Evolutionary conservation across 2,888 invertebrate species (phyloP).

Genomic region (Drosophila mercatorum): DNA sequence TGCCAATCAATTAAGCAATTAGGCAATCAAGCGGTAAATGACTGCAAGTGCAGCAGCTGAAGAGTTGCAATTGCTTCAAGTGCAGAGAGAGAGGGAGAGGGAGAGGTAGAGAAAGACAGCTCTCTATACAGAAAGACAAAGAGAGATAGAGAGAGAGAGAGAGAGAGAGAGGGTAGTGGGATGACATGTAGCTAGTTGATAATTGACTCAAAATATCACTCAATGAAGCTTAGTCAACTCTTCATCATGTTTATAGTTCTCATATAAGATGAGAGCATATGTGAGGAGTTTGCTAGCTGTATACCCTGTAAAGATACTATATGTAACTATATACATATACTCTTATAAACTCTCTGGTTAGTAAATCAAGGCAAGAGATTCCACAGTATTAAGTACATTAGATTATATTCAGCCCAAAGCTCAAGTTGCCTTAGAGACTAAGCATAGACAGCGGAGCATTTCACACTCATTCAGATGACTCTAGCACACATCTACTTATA

Average conservation of each 20-base stretch:
- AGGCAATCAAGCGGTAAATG: conserved; percentile 29
- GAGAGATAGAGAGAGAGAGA: neutral
- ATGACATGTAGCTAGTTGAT: no score
- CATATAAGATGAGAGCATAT: neutral
- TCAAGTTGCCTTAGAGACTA: neutral
- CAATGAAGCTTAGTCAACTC: neutral
- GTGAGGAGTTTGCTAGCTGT: no score
- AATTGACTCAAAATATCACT: neutral
- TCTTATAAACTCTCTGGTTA: no score
- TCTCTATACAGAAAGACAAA: no score
- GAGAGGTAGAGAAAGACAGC: neutral
- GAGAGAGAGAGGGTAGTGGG: no score
- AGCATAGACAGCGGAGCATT: no score
- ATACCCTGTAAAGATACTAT: neutral
- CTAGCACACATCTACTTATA: neutral
- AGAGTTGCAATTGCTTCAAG: neutral
- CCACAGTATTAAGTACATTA: no score
- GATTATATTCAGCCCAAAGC: neutral
- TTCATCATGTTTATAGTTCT: neutral
- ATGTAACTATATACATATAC: neutral
- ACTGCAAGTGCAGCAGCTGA: conserved; percentile 16
- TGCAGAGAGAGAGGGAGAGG: conserved; percentile 13
- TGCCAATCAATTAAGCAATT: conserved; percentile 54
- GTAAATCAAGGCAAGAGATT: neutral
- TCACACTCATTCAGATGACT: neutral